phyloP scores from a whole-genome alignment of 2,888 invertebrate species.

The Steromphala cineraria region DNA sequence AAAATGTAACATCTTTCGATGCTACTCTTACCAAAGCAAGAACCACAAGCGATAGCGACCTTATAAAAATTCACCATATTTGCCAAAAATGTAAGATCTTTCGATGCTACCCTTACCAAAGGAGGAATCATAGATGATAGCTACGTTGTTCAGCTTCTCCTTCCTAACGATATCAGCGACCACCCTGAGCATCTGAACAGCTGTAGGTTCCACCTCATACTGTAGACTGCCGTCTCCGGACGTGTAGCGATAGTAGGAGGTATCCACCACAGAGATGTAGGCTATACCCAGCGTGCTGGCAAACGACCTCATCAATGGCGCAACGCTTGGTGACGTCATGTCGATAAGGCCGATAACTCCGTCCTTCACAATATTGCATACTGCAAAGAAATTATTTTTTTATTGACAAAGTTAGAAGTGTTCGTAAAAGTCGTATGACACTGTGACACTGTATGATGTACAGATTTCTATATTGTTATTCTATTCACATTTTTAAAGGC shows the following conservation, averaged over 20 bases:
- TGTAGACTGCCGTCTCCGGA: conserved; percentile 24
- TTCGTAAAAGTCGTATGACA: too few species aligned
- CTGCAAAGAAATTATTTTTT: conserved; percentile 40
- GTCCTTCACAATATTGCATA: conserved; percentile 47
- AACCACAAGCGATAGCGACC: too few species aligned
- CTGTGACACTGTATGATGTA: too few species aligned
- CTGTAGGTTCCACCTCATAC: conserved; percentile 83
- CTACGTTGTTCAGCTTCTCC: conserved; percentile 93
- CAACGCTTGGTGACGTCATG: conserved; percentile 57
- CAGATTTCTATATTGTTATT: too few species aligned
- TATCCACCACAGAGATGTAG: conserved; percentile 62
- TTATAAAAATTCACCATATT: too few species aligned
- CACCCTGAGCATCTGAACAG: conserved; percentile 88
- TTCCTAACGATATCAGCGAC: conserved; percentile 87
- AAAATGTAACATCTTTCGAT: too few species aligned
- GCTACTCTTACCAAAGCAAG: too few species aligned
- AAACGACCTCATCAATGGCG: conserved; percentile 59
- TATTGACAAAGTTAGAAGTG: too few species aligned
- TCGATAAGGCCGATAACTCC: conserved; percentile 60
- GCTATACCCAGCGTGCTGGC: conserved; percentile 59
- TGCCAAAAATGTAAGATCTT: too few species aligned
- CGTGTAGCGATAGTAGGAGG: conserved; percentile 34
- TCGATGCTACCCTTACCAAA: conserved; percentile 82
- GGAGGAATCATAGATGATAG: conserved; percentile 90
- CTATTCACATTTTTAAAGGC: too few species aligned